These are phyloP conservation scores for Lithobates sylvaticus DNA, from an alignment of 2,797 vertebrate genomes.

Conservation along the genomic window DNA sequence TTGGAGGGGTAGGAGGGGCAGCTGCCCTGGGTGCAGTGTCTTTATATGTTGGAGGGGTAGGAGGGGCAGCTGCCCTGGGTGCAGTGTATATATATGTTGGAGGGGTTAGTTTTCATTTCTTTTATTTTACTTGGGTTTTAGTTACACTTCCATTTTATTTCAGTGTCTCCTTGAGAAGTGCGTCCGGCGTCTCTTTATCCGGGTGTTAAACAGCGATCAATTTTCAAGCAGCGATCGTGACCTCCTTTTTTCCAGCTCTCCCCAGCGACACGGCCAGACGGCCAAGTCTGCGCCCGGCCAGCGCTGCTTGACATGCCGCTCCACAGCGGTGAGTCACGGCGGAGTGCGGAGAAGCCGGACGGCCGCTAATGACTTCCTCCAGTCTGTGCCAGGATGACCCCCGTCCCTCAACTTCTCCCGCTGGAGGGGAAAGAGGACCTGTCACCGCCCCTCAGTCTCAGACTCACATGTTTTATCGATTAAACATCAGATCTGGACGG, in stretches of 20 bases:
- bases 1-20: too few relatives aligned
- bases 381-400: conserved; percentile 42
- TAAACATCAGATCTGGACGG: conserved; percentile 39
- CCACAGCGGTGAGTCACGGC: conserved; percentile 17
- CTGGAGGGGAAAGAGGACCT: conserved; percentile 16
- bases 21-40: too few relatives aligned
- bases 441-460: conserved; percentile 47
- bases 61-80: too few relatives aligned
- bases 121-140: too few relatives aligned
- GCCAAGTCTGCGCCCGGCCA: conserved; percentile 10
- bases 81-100: too few relatives aligned
- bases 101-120: too few relatives aligned
- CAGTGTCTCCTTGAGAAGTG: conserved; percentile 12
- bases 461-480: conserved; percentile 36
- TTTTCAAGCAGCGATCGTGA: neutral
- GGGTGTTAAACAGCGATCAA: conserved; percentile 38
- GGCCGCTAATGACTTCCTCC: conserved; percentile 49
- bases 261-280: conserved; percentile 14
- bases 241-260: conserved; percentile 26
- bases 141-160: neutral
- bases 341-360: conserved; percentile 42
- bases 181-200: neutral
- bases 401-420: conserved; percentile 21
- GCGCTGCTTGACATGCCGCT: conserved; percentile 41
- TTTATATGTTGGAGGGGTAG: too few relatives aligned